These are phyloP conservation scores for Scytalopus superciliaris DNA, from an alignment of 2,113 vertebrate species.

Conservation along the genomic window DNA sequence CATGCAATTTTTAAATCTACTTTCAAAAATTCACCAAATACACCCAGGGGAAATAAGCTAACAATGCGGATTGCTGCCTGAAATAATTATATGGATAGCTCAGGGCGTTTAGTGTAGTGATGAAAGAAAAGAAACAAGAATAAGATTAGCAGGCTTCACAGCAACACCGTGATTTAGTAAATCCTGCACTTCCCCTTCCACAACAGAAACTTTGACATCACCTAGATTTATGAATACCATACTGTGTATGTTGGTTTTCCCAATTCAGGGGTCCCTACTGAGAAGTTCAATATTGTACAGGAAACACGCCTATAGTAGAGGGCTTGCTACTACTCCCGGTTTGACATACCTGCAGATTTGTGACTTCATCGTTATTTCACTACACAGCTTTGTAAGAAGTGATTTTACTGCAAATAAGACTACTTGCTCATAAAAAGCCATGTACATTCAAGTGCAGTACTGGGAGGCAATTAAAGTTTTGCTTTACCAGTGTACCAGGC, in stretches of 20 bases:
- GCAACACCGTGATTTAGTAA: background rate
- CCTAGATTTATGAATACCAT: background rate
- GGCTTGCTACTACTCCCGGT: background rate
- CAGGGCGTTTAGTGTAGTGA: background rate
- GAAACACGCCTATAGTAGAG: background rate
- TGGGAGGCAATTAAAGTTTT: background rate
- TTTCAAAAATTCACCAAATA: background rate
- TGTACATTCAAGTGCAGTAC: background rate
- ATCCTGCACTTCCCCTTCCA: background rate
- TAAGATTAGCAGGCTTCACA: background rate
- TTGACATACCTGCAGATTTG: background rate
- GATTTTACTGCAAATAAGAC: background rate
- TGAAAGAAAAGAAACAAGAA: background rate
- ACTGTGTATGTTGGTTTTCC: background rate
- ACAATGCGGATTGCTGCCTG: background rate
- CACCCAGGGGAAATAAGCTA: conserved; percentile 7
- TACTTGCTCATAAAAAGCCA: background rate
- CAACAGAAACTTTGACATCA: background rate
- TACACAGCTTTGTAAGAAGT: background rate
- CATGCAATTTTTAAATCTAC: background rate
- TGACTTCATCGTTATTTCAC: background rate
- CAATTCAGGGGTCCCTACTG: background rate
- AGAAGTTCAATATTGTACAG: background rate
- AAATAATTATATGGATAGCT: conserved; percentile 22
- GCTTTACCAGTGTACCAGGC: background rate